These are phyloP conservation scores for Deroplatys truncata DNA, from an alignment of 2,888 invertebrate genomes.

Conservation along the genomic window DNA sequence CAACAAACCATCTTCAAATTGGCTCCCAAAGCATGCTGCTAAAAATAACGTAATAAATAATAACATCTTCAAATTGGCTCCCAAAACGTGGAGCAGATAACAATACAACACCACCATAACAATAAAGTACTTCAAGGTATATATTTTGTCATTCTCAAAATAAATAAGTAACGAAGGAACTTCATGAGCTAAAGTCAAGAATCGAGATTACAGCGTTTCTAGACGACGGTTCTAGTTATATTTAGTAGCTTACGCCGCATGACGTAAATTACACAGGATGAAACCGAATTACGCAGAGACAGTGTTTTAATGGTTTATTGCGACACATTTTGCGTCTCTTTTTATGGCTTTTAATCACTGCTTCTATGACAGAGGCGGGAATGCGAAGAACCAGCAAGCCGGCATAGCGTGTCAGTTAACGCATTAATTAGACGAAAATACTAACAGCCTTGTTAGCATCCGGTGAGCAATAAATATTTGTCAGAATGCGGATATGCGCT, in stretches of 20 bases:
- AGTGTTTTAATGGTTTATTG: not conserved
- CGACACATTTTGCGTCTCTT: not conserved
- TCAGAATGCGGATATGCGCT: not conserved
- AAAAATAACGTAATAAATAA: too few species aligned
- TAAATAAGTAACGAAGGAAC: too few species aligned
- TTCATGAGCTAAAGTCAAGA: too few species aligned
- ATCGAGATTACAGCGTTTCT: too few species aligned
- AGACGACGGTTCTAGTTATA: not conserved
- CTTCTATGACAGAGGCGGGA: not conserved
- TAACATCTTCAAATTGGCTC: too few species aligned
- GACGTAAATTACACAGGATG: not conserved
- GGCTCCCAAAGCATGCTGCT: too few species aligned
- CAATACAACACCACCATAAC: too few species aligned
- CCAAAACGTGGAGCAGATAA: too few species aligned
- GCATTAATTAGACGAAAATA: not conserved
- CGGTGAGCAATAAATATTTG: not conserved
- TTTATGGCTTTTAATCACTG: not conserved
- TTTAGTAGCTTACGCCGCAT: not conserved
- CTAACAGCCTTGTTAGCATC: not conserved
- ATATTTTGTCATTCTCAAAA: too few species aligned
- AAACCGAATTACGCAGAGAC: not conserved
- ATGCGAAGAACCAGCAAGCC: not conserved
- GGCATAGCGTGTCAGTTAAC: not conserved
- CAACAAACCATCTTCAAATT: too few species aligned
- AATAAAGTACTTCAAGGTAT: too few species aligned